These are phyloP conservation scores for Anthonomus grandis DNA, from an alignment of 1,140 invertebrate genomes.

Conservation along the genomic window DNA sequence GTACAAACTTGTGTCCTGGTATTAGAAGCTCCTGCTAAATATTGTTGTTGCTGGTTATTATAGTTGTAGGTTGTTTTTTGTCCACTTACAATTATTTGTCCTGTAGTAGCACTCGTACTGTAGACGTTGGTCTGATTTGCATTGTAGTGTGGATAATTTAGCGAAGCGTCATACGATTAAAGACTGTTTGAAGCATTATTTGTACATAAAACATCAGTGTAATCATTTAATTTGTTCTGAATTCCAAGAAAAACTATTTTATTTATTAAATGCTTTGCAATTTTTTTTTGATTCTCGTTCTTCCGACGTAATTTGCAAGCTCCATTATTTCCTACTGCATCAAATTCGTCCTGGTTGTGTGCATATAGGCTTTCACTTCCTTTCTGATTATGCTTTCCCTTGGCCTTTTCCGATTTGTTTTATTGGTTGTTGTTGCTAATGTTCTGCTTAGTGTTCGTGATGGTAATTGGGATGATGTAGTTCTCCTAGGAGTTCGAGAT, in stretches of 20 bases:
- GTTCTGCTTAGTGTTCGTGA: not conserved
- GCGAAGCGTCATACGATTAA: not conserved
- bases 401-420: not conserved
- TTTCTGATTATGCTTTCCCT: not conserved
- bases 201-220: not conserved
- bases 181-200: not conserved
- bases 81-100: not conserved
- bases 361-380: not conserved
- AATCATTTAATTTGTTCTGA: not conserved
- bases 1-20: not conserved
- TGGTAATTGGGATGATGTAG: not conserved
- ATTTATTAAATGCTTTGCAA: constrained; percentile 35
- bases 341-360: constrained; percentile 26
- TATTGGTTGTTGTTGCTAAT: not conserved
- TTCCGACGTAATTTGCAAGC: constrained; percentile 35
- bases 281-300: constrained; percentile 33
- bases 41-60: no score
- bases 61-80: not conserved
- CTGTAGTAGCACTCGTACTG: no score
- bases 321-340: constrained; percentile 32
- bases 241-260: not conserved
- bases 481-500: no score
- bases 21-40: not conserved
- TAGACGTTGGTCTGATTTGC: not conserved
- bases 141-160: not conserved